Evolutionary conservation across 2,888 invertebrate species (phyloP).

Genomic region (Hirtodrosophila alboralis): DNA sequence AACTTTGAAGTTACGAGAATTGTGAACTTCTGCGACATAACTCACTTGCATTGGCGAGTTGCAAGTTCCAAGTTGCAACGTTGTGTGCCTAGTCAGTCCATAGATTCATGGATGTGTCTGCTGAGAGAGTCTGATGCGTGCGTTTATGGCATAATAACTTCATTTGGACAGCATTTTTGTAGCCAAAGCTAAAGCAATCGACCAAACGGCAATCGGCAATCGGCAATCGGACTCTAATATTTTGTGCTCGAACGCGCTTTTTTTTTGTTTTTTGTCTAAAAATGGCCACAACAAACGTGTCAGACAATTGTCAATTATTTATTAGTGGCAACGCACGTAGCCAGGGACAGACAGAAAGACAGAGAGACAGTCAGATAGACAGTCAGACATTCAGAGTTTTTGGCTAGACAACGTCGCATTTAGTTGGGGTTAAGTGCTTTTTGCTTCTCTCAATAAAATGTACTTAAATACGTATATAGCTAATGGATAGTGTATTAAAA

Average conservation of each 20-base stretch:
- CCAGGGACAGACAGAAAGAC: conserved; percentile 19
- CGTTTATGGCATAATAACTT: conserved; percentile 83
- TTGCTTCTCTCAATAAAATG: conserved; percentile 11
- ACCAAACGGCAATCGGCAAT: too few relatives aligned
- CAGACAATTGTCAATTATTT: conserved; percentile 78
- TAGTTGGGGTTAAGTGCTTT: conserved; percentile 57
- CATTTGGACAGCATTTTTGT: conserved; percentile 80
- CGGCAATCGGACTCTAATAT: conserved; percentile 46
- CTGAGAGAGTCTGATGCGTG: conserved; percentile 73
- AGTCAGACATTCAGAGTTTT: conserved; percentile 22
- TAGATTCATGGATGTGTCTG: neutral
- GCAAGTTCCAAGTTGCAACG: conserved; percentile 38
- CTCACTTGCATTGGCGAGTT: conserved; percentile 67
- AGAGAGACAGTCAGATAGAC: conserved; percentile 17
- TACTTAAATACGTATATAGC: conserved; percentile 3
- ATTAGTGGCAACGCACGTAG: conserved; percentile 78
- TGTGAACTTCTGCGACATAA: conserved; percentile 66
- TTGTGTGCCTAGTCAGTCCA: conserved; percentile 22
- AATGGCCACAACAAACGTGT: conserved; percentile 77
- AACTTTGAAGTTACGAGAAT: conserved; percentile 42
- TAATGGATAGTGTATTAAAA: conserved; percentile 31
- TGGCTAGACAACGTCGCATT: conserved; percentile 54
- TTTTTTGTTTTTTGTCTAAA: conserved; percentile 76
- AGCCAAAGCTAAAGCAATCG: too few relatives aligned
- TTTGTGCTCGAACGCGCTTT: conserved; percentile 55